Conservation (phyloP, 2,797 vertebrate genomes). For the Somateria mollissima region DNA sequence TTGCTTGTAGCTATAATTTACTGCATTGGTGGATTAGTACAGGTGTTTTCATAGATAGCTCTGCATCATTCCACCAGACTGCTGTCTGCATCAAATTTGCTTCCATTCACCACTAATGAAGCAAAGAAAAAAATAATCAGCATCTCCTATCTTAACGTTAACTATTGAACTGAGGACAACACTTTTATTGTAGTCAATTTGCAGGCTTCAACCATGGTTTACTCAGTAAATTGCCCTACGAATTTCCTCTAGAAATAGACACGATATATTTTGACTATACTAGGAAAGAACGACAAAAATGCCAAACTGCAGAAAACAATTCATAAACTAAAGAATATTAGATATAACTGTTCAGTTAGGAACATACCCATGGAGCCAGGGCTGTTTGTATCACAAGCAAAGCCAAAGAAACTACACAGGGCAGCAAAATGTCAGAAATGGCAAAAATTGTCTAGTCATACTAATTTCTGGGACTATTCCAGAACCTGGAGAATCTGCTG, state of each 20-base stretch:
- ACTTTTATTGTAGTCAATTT: conserved; percentile 54
- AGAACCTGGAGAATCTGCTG: background rate
- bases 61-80: conserved; percentile 79
- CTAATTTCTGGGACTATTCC: background rate
- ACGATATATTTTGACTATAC: conserved; percentile 16
- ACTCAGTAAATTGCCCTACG: conserved; percentile 12
- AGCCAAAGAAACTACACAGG: background rate
- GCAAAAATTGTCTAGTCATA: background rate
- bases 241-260: conserved; percentile 2
- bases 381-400: background rate
- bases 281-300: background rate
- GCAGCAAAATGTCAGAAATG: fast-evolving
- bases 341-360: background rate
- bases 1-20: conserved; percentile 81
- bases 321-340: background rate
- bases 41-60: conserved; percentile 79
- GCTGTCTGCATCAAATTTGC: conserved; percentile 77
- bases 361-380: background rate
- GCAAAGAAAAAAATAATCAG: conserved; percentile 80
- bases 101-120: conserved; percentile 81
- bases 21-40: conserved; percentile 78
- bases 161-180: conserved; percentile 57
- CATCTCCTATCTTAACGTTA: conserved; percentile 67
- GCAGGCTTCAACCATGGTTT: conserved; percentile 13
- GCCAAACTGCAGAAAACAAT: conserved; percentile 1